Conservation (phyloP, 2,797 vertebrate genomes). For the Myripristis murdjan region DNA sequence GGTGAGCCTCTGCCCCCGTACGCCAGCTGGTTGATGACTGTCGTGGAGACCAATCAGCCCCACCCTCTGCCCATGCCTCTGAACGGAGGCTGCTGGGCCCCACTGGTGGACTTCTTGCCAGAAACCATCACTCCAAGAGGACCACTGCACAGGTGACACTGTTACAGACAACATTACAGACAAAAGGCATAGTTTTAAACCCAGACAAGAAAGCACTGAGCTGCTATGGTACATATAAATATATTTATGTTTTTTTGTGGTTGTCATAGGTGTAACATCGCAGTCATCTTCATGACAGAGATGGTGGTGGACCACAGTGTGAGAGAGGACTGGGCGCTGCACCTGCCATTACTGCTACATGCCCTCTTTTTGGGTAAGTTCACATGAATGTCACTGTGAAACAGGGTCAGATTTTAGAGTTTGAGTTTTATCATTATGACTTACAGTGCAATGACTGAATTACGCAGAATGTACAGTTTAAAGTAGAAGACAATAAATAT, state of each 20-base stretch:
- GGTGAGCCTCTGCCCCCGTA: conserved; percentile 95
- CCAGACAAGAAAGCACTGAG: not conserved
- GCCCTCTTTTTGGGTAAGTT: conserved; percentile 94
- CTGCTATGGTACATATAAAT: not conserved
- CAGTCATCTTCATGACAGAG: conserved; percentile 98
- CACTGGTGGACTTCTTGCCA: conserved; percentile 95
- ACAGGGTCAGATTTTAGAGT: no score
- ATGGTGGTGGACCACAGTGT: conserved; percentile 99
- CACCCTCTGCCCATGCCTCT: conserved; percentile 96
- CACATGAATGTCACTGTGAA: not conserved
- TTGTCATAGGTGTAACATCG: conserved; percentile 93
- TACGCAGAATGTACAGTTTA: no score
- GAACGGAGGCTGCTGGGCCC: conserved; percentile 97
- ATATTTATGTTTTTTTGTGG: not conserved
- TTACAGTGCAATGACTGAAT: no score
- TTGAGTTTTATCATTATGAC: no score
- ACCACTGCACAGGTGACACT: conserved; percentile 93
- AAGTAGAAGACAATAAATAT: no score
- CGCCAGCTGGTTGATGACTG: conserved; percentile 92
- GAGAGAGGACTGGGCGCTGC: conserved; percentile 97
- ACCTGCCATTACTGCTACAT: conserved; percentile 94
- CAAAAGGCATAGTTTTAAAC: no score
- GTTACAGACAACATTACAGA: no score
- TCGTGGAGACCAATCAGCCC: conserved; percentile 93
- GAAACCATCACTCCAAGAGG: conserved; percentile 95